These are phyloP conservation scores for Ramazzottius varieornatus DNA, from an alignment of 2,888 invertebrate genomes.

Conservation along the genomic window DNA sequence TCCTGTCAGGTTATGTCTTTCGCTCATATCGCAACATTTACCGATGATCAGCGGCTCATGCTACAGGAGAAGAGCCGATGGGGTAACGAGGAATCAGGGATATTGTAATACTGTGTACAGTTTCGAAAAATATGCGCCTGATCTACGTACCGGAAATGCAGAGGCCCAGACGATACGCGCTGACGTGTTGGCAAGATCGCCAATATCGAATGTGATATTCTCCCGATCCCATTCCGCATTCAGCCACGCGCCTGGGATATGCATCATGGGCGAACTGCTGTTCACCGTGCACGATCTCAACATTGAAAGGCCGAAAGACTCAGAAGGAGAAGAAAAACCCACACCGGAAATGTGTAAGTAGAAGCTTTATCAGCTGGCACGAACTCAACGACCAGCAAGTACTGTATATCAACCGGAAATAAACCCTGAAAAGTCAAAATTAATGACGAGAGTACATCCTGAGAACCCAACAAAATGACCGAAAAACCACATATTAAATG, in stretches of 20 bases:
- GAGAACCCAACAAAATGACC: neutral
- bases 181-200: neutral
- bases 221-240: neutral
- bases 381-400: too few species aligned
- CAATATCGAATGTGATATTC: neutral
- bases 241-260: neutral
- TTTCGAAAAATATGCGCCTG: too few species aligned
- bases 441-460: neutral
- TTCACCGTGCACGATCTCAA: neutral
- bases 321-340: too few species aligned
- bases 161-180: neutral
- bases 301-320: too few species aligned
- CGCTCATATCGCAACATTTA: neutral
- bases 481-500: neutral
- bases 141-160: neutral
- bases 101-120: too few species aligned
- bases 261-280: neutral
- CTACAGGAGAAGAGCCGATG: neutral
- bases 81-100: too few species aligned
- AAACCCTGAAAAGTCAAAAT: neutral
- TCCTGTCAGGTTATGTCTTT: neutral
- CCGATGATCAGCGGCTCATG: neutral
- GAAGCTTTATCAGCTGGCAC: too few species aligned
- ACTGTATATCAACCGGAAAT: too few species aligned
- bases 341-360: too few species aligned